phyloP scores from a whole-genome alignment of 2,113 vertebrate species.

The Calyptommatus sinebrachiatus region DNA sequence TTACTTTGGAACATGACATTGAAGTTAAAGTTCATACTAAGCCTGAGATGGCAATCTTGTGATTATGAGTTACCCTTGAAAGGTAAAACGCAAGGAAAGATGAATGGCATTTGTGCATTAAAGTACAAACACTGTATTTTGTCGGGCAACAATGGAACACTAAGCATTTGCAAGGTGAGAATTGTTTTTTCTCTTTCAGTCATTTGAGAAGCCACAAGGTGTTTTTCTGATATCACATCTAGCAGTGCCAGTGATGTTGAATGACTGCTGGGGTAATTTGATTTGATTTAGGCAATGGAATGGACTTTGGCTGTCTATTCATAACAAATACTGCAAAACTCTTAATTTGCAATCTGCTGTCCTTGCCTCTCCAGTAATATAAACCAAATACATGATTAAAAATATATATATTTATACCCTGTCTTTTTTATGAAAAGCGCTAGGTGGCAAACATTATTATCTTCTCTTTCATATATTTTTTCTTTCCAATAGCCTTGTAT shows the following conservation, averaged over 20 bases:
- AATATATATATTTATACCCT: background rate
- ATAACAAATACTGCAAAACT: too few relatives aligned
- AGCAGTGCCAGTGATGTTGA: background rate
- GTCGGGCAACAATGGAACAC: background rate
- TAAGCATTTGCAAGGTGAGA: background rate
- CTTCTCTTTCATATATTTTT: too few relatives aligned
- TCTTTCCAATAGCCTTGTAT: too few relatives aligned
- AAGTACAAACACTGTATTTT: too few relatives aligned
- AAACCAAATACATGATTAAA: background rate
- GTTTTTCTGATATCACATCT: background rate
- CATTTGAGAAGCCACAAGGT: background rate
- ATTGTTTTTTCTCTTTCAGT: background rate
- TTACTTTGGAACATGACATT: constrained; percentile 6
- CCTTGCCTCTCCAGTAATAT: too few relatives aligned
- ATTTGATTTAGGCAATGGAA: too few relatives aligned
- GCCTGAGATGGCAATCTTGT: background rate
- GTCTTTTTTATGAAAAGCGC: background rate
- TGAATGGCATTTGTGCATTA: background rate
- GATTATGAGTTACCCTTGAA: background rate
- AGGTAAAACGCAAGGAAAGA: background rate
- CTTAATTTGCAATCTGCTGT: too few relatives aligned
- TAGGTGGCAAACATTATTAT: background rate
- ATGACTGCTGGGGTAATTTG: too few relatives aligned
- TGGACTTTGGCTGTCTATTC: too few relatives aligned
- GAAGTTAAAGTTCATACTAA: too few relatives aligned